Evolutionary conservation across 2,797 vertebrate species (phyloP), one percentile per base, ranked within the genome.

Genomic region (Oreochromis mossambicus): DNA sequence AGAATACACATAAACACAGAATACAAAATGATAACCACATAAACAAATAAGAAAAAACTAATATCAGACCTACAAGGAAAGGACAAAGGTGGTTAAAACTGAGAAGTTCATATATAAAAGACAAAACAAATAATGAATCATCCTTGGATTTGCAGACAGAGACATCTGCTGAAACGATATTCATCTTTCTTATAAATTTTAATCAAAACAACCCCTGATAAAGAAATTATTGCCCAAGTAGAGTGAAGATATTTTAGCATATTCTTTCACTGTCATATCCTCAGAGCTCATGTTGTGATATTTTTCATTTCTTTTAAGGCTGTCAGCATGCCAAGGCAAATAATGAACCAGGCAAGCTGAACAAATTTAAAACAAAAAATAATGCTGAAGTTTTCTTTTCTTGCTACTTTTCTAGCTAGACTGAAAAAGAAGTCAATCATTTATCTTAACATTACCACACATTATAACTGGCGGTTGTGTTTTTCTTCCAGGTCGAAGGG

Each of bases 401-500:
- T 51, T 66, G 10, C 1, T 34, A 32, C 43, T 76, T 77, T 54
- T 79, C 32, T 6, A 29, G 12, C 3, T 29, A 41, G 41, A 36
- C 13, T 84, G 50, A 46, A 50, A 43, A 79, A 78, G 3, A 77
- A 63, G 79, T 83, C 54, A 68, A n/a, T 73, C 5, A 61, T 51
- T 51, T n/a, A 82, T 81, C 36, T 32, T 54, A 58, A 58, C 14
- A 2, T 29, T 32, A 80, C 86, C 70, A 52, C 79, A 36, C 56
- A 81, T 26, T 56, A 29, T 85, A 73, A 88, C 85, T 36, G 2
- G 48, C 19, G 46, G 68, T 81, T 80, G 36, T 55, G 11, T 68
- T 86, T 76, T 17, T 21, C 61, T 92, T 92, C 26, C 92, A 99
- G 98, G 97, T 94, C 98, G 97, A 3, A 97, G 98, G 4, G 98